Base-by-base conservation (phyloP, 2,888 invertebrate species). In the Pseudanteris insignis region DNA sequence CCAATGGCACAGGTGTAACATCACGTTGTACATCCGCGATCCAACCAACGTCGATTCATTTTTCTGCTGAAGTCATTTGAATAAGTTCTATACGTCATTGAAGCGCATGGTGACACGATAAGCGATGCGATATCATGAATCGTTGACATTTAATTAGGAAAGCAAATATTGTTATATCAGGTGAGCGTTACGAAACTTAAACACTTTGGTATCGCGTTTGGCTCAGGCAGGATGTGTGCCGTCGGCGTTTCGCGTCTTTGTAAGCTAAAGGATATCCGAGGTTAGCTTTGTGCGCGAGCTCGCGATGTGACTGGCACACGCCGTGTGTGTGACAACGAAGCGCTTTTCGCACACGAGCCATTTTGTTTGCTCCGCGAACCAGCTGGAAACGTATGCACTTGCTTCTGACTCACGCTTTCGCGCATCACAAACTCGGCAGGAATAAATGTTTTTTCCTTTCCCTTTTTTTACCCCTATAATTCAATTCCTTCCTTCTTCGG, bases 211-310 rank as follows among this genome's bases (percentile, higher is more conserved):
- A 37, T 38, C 41, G 24, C 29, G 33, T 13, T 28, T n/a, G 24
- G 21, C 14, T 34, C 10, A 34, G 13, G 40, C 59, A 59, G 53
- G 53, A 53, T 47, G 47, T 53, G 41, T 47, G 59, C 43, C 47
- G 40, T 41, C 46, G 46, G 34, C 40, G 40, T 51, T 51, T 59
- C 41, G 59, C 59, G 37, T 53, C 59, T 50, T 58, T 53, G 60
- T 43, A 38, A 36, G 47, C 47, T 41, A 44, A 34, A 46, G 58
- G 50, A 58, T 51, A 51, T 50, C 50, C 50, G 58, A 51, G 44
- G 47, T 40, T 47, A 12, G 26, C 28, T n/a, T n/a, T n/a, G 53
- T 25, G 53, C 13, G 7, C 30, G 37, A 14, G 54, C 44, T 54
- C 53, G 53, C 53, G 41, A 44, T 15, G 28, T 28, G n/a, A 18